Evolutionary conservation across 2,888 invertebrate species (phyloP), one percentile per base, ranked within the genome.

Genomic region (Orchesella flavescens): DNA sequence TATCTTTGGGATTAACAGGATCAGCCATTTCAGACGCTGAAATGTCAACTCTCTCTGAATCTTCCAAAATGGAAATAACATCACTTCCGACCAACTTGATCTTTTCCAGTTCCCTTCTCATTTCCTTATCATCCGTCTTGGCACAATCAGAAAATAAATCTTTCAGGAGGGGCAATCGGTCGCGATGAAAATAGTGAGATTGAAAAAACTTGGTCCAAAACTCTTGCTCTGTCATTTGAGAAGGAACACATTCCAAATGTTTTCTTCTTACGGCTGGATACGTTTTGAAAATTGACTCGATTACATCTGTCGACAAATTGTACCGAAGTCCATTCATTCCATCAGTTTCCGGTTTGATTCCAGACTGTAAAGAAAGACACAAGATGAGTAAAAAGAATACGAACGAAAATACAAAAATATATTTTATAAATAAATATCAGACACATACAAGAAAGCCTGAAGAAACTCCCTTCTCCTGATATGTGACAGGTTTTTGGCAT

Each of bases 151-250:
- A 95, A 90, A 99, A 99, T 83, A 99, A 92, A 91, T 99, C 99
- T 91, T 98, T 97, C 87, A 89, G 85, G 10, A 95, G 95, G 21
- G 95, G 94, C 88, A 96, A 95, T 80, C 97, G 94, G 91, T 97
- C 96, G 88, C 97, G 94, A 91, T 99, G 98, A 92, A 96, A 96
- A 92, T 99, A 99, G 92, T 99, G 99, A 17, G 98, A 99, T 90
- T 99, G 99, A 92, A 99, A 99, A 91, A 99, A 99, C 89, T 97
- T 96, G 15, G 97, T 97, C 99, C 99, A 99, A 91, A 99, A 99
- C 89, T 98, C 98, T 0, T 96, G 93, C 91, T 99, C 99, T 0
- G 95, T 94, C 93, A 99, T 93, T 92, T 97, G 96, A 86, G 95
- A 93, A 44, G 99, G 99, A 53, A 99, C 99, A 91, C 97, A 94